Evolutionary conservation across 37 sponge, comb jelly and placozoan species (phyloP).

Genomic region (Beroe ovata): DNA sequence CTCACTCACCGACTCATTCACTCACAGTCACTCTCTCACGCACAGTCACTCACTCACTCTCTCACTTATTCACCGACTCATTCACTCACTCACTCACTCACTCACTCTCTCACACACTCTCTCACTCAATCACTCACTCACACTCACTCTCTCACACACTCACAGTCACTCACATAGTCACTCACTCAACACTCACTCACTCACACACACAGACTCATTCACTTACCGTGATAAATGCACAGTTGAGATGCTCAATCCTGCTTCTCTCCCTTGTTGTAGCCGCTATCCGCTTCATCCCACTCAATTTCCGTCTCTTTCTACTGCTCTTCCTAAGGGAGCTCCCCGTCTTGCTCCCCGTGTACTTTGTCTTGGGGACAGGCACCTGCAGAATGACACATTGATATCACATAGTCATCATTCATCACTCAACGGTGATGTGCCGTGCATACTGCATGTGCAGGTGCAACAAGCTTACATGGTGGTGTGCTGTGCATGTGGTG

Average conservation of each 20-base stretch:
- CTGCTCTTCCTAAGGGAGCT: background rate
- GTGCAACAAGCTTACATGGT: too few species aligned
- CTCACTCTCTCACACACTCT: background rate
- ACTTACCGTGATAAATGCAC: slow-evolving; percentile 63
- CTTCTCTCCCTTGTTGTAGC: slow-evolving; percentile 65
- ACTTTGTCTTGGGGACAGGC: too few species aligned
- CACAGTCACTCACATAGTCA: background rate
- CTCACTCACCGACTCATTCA: background rate
- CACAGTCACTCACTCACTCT: background rate
- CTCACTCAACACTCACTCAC: background rate
- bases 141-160: background rate
- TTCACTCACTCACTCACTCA: background rate
- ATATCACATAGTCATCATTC: background rate
- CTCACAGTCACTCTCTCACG: background rate
- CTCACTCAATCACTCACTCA: background rate
- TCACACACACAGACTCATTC: background rate
- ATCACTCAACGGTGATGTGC: background rate
- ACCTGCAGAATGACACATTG: too few species aligned
- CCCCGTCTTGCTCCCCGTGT: background rate
- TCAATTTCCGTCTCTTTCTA: slow-evolving; percentile 49
- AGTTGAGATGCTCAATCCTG: slow-evolving; percentile 58
- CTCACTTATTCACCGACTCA: too few species aligned
- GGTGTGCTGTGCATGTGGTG: background rate
- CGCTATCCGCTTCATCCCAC: slow-evolving; percentile 60
- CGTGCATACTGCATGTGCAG: too few species aligned